Evolutionary conservation across 2,888 invertebrate genomes (phyloP).

Genomic region (Polyommatus icarus): DNA sequence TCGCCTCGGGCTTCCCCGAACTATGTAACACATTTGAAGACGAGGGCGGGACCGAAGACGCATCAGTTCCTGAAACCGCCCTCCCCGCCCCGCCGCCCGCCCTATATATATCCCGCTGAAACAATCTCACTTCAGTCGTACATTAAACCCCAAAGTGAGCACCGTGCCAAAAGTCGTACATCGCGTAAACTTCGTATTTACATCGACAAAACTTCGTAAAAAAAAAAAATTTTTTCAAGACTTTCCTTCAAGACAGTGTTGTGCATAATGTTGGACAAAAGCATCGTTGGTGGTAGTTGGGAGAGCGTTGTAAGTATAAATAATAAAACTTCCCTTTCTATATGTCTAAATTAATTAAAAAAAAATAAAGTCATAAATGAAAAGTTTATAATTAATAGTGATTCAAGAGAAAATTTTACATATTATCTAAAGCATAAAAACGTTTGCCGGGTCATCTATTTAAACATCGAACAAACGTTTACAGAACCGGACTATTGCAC

Average conservation of each 20-base stretch:
- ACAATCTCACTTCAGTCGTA: constrained; percentile 68
- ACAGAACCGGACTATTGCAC: constrained; percentile 55
- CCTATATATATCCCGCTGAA: constrained; percentile 74
- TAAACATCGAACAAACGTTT: neutral
- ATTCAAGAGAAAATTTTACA: neutral
- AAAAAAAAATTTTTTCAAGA: neutral
- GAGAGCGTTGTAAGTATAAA: constrained; percentile 72
- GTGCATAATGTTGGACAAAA: constrained; percentile 72
- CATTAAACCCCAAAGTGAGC: constrained; percentile 64
- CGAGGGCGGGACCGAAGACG: constrained; percentile 66
- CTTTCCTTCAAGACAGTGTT: constrained; percentile 45
- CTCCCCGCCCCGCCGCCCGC: constrained; percentile 59
- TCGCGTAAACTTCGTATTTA: constrained; percentile 63
- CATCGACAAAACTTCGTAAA: neutral
- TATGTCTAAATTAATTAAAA: neutral
- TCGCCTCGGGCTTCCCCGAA: constrained; percentile 72
- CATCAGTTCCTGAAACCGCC: constrained; percentile 68
- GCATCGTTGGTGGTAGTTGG: constrained; percentile 72
- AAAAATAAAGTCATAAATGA: neutral
- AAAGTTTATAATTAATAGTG: neutral
- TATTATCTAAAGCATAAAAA: neutral
- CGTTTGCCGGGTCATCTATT: neutral
- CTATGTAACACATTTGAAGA: constrained; percentile 61
- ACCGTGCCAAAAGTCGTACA: constrained; percentile 65
- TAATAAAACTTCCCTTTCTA: neutral